phyloP scores from a whole-genome alignment of 2,113 vertebrate genomes.

The Herpetotheres cachinnans region DNA sequence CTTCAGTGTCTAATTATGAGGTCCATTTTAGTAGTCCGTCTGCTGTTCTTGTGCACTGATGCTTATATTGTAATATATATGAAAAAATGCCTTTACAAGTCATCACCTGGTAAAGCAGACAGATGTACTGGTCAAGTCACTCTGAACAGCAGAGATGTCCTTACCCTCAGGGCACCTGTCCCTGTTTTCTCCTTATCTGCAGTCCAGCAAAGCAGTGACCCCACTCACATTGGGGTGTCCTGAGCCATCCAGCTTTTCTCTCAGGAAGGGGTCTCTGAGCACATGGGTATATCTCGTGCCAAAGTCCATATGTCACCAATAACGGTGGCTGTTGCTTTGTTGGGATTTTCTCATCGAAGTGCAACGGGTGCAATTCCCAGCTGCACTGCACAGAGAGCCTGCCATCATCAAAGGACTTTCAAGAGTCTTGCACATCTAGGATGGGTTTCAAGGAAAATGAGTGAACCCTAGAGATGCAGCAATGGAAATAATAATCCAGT shows the following conservation, averaged over 20 bases:
- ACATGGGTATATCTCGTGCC: accelerated
- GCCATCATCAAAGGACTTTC: neutral
- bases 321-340: neutral
- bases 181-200: neutral
- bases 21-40: neutral
- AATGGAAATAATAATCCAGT: neutral
- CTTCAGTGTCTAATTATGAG: neutral
- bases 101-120: neutral
- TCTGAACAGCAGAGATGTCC: neutral
- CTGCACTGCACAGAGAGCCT: accelerated
- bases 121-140: neutral
- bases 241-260: neutral
- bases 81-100: neutral
- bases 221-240: accelerated
- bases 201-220: neutral
- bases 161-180: neutral
- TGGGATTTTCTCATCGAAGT: neutral
- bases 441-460: neutral
- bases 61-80: accelerated
- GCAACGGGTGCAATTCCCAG: accelerated
- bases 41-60: neutral
- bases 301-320: neutral
- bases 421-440: neutral
- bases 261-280: neutral
- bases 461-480: neutral